Evolutionary conservation across 2,888 invertebrate species (phyloP), one percentile per base, ranked within the genome.

Genomic region (Axea sp.): DNA sequence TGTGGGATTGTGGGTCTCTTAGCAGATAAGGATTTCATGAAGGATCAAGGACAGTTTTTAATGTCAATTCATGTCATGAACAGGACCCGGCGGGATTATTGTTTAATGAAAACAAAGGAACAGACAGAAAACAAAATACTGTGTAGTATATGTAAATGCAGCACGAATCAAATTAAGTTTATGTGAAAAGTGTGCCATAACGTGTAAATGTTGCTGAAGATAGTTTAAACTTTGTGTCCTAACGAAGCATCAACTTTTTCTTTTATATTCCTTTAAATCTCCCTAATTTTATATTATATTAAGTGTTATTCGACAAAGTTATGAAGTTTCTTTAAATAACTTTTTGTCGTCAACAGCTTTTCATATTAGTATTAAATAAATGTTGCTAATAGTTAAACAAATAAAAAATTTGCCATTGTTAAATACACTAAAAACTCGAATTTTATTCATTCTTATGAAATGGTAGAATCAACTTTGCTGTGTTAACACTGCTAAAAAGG

Each of bases 71-170:
- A 43, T 68, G 30, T 64, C 17, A 67, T 75, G 73, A 71, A 43
- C 1, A 31, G 76, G 75, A 77, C 62, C 73, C 57, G 69, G 14
- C 55, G 45, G 68, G 69, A 65, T 26, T 78, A 78, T 84, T 84
- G 84, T 84, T 82, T 81, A 84, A 83, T 83, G 85, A 86, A 86
- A 86, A 85, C 78, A 84, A 83, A 86, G 85, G 86, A 85, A 80
- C 84, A 85, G 83, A 86, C 83, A 86, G 84, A 85, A 84, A 86
- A 84, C 82, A 86, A 84, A 84, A 81, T 84, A 84, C 80, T 80
- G 87, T 87, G 87, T 87, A 87, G 81, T 87, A 87, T 83, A 84
- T 85, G 86, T 84, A 85, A 83, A 86, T 84, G 83, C 80, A 80
- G 77, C 77, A 79, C 79, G 64, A 79, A 69, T 53, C 71, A 75